These are phyloP conservation scores for Scalopus aquaticus DNA, from an alignment of 2,113 vertebrate species.

Conservation along the genomic window DNA sequence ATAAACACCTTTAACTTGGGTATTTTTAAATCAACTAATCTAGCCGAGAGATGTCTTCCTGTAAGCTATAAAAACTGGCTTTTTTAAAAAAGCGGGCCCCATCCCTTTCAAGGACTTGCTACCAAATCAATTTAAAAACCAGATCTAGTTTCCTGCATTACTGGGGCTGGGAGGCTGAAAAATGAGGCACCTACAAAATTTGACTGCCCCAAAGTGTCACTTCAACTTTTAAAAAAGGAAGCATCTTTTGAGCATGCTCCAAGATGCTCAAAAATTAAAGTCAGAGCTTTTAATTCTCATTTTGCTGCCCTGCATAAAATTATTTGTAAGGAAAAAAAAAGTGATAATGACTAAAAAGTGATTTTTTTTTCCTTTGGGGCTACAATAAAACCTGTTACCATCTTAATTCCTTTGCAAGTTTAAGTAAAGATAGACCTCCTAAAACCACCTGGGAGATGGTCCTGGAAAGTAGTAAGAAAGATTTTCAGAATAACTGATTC, in stretches of 20 bases:
- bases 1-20: not conserved
- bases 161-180: accelerated
- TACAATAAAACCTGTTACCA: not conserved
- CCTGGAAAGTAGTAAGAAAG: constrained; percentile 23
- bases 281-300: not conserved
- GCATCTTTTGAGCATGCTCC: not conserved
- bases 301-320: not conserved
- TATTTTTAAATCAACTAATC: not conserved
- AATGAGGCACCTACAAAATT: not conserved
- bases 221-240: constrained; percentile 19
- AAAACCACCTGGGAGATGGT: constrained; percentile 26
- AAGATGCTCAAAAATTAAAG: constrained; percentile 29
- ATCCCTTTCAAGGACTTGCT: not conserved
- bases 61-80: not conserved
- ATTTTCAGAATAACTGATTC: constrained; percentile 37
- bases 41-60: not conserved
- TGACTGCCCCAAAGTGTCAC: not conserved
- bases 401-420: constrained; percentile 25
- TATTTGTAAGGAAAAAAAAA: not conserved
- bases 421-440: not conserved
- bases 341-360: not conserved
- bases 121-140: not conserved
- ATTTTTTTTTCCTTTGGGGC: not conserved
- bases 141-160: not conserved
- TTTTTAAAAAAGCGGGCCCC: not conserved